Percentiles rank a stretch among this genome's conserved stretches.
Conservation (phyloP, 2,113 vertebrate species). For the Anseranas semipalmata region DNA sequence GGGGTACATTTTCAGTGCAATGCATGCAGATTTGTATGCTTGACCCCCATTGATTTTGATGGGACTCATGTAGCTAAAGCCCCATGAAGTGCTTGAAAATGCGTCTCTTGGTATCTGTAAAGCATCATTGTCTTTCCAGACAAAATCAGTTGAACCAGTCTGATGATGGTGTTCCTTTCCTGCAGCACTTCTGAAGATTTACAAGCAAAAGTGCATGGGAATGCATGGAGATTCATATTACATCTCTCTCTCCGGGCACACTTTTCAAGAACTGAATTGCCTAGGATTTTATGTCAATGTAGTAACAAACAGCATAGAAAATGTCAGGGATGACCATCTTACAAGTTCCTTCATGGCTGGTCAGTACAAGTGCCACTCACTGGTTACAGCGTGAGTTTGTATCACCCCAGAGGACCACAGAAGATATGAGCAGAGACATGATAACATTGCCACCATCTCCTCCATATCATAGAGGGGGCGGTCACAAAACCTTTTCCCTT, state of each 20-base stretch:
- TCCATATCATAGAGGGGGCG: rapidly evolving
- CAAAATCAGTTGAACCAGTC: not conserved
- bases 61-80: not conserved
- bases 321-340: no score
- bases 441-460: not conserved
- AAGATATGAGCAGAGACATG: not conserved
- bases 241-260: rapidly evolving
- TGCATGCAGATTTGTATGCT: not conserved
- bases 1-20: not conserved
- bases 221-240: not conserved
- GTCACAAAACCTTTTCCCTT: not conserved
- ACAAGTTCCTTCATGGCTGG: not conserved
- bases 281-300: rapidly evolving
- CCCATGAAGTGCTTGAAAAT: not conserved
- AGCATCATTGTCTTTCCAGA: not conserved
- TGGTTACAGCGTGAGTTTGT: not conserved
- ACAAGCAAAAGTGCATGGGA: not conserved
- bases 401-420: not conserved
- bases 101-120: not conserved
- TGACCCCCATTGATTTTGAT: not conserved
- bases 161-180: not conserved
- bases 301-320: not conserved
- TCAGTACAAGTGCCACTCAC: not conserved
- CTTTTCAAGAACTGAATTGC: not conserved
- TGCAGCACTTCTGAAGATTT: not conserved